Base-by-base conservation (phyloP, 2,113 vertebrate species). In the Solenodon paradoxus region DNA sequence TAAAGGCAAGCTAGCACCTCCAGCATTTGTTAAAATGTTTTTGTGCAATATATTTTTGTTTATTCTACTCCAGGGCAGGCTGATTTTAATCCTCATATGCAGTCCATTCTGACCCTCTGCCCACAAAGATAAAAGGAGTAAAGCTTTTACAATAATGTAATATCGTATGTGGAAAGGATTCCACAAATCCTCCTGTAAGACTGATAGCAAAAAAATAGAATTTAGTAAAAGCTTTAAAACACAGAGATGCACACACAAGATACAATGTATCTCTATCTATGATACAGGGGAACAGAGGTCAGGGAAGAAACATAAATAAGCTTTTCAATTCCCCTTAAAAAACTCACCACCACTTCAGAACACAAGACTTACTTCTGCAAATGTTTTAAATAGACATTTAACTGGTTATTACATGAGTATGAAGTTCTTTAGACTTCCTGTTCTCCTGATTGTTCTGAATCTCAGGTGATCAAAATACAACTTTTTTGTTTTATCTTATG, bases 91-190 rank as follows among this genome's bases (percentile, higher is more conserved):
- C 95, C 92, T 98, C 81, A 51, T 42, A 78, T 77, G 63, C 68
- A 96, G 86, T 81, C 95, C 81, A 94, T 96, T 94, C 84, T 97
- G 97, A 98, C 97, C 93, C 59, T 93, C 92, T 95, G 97, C 80
- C 96, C 95, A 53, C 10, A 68, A 90, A 98, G 97, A 97, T 97
- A 97, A 98, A 96, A 97, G 93, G 66, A 95, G 38, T 45, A 97
- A 97, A 97, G 97, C 96, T 98, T 97, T 98, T 96, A 96, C 97
- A 97, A 95, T 98, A 97, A 98, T 96, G 95, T 90, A 96, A 61
- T 94, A 79, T 97, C 95, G 83, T 97, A 95, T 96, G 90, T 97
- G 80, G 57, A 93, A 95, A 97, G 97, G 84, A 97, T 97, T 97
- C 91, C 88, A 88, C 95, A 98, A 98, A 97, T 98, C 98, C 98